Conservation (phyloP, 2,888 invertebrate genomes). For the Ichneumoninae sp. region DNA sequence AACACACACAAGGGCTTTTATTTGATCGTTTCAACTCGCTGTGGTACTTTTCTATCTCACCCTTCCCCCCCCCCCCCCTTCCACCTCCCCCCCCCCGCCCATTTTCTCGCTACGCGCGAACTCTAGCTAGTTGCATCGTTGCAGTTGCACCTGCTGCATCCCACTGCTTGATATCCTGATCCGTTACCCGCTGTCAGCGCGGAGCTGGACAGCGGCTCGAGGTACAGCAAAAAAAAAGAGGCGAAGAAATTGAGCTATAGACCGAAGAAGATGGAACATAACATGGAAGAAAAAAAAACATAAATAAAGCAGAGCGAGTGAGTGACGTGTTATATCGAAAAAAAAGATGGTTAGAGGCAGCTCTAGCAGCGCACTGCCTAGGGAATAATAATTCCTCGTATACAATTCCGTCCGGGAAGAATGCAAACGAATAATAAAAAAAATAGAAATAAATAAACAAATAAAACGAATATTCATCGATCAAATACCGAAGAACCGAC, state of each 20-base stretch:
- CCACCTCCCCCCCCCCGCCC: neutral
- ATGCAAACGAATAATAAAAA: neutral
- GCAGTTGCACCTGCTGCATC: constrained; percentile 37
- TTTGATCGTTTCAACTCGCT: constrained; percentile 76
- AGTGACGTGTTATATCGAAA: neutral
- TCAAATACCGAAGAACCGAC: neutral
- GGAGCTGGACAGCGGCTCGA: constrained; percentile 5
- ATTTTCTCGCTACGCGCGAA: neutral
- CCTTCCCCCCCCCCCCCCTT: constrained; percentile 11
- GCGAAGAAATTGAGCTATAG: constrained; percentile 15
- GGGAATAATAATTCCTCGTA: neutral
- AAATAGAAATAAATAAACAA: neutral
- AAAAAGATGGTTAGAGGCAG: neutral
- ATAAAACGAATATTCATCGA: neutral
- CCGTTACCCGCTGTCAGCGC: constrained; percentile 1
- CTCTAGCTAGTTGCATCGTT: constrained; percentile 12
- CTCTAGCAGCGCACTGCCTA: neutral
- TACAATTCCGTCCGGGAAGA: neutral
- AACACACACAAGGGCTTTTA: constrained; percentile 77
- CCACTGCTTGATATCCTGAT: constrained; percentile 17
- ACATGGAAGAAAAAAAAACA: neutral
- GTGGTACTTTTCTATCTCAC: constrained; percentile 31
- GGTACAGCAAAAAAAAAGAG: constrained; percentile 14
- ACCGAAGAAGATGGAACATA: neutral
- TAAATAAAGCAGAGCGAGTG: neutral